These are phyloP conservation scores for Trematomus loennbergii DNA, from an alignment of 2,113 vertebrate genomes.

Conservation along the genomic window DNA sequence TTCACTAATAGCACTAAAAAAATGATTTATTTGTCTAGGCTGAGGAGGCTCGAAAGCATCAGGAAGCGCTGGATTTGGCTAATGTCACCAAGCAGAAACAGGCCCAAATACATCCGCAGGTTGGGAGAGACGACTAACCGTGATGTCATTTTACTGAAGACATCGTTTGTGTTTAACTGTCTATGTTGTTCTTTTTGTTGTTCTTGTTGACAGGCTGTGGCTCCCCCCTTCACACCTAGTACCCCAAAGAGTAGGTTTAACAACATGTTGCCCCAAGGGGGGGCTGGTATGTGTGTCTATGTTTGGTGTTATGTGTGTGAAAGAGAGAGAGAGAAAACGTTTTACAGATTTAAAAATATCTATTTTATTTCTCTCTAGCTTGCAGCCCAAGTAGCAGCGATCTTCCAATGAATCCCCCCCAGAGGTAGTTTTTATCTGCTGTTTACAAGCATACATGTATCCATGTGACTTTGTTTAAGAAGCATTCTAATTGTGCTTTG, in stretches of 20 bases:
- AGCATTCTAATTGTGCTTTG: neutral
- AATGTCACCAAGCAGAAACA: neutral
- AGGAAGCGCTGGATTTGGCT: neutral
- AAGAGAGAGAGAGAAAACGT: neutral
- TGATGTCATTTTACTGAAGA: neutral
- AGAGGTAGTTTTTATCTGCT: constrained; percentile 58
- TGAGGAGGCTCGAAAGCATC: constrained; percentile 41
- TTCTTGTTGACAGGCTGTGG: constrained; percentile 16
- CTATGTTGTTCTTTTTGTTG: neutral
- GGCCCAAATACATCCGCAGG: constrained; percentile 10
- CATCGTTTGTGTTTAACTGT: neutral
- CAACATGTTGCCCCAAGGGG: neutral
- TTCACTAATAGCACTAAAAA: neutral
- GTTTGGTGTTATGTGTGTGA: neutral
- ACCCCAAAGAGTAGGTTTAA: neutral
- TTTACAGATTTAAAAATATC: neutral
- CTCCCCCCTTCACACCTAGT: neutral
- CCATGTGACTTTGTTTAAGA: neutral
- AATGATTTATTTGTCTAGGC: constrained; percentile 29
- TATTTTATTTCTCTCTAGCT: constrained; percentile 44
- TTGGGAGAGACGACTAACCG: neutral
- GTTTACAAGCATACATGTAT: neutral
- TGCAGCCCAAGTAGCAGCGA: constrained; percentile 8
- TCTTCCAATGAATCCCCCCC: no score
- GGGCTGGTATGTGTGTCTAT: constrained; percentile 31